Base-by-base conservation (phyloP, 2,888 invertebrate genomes). In the Bimastos eiseni region DNA sequence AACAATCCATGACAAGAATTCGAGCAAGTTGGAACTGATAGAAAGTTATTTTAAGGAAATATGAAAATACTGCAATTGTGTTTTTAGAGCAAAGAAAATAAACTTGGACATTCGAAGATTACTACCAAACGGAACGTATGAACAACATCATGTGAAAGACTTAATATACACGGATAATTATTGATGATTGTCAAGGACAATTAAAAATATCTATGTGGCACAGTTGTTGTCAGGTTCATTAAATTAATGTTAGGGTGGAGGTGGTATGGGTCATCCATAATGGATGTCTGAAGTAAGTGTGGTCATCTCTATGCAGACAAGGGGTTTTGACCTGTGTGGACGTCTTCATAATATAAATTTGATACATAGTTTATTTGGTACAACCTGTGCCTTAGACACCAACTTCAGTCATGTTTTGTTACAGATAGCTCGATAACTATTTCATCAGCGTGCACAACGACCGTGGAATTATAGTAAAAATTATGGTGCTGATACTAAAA, bases 71-170 rank as follows among this genome's bases (percentile, higher is more conserved):
- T 70, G 70, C 70, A 70, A 70, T n/a, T 70, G 30, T 70, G 49
- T 70, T 70, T 86, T 86, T 36, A 86, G 86, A 37, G 86, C 86
- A 86, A 34, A 86, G 37, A 86, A 86, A 37, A 86, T 86, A 34
- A 37, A 86, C 86, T 36, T 86, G 86, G 37, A n/a, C 34, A 86
- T 86, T 36, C 86, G 86, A 86, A 86, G 86, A 34, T 86, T 86
- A 37, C 86, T 86, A 33, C 86, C 86, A 86, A 86, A 86, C 36
- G 86, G 86, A 37, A 36, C 86, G 1, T 86, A 86, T 86, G 86
- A 86, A 86, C 86, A 86, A 36, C 86, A 86, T 86, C 86, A 36
- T 37, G 86, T 86, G 24, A 34, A 33, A 37, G 86, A 86, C 36
- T 34, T 86, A 36, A 86, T 86, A 36, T 86, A 36, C 19, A 34